phyloP scores from a whole-genome alignment of 2,113 vertebrate species.

The Pandion haliaetus region DNA sequence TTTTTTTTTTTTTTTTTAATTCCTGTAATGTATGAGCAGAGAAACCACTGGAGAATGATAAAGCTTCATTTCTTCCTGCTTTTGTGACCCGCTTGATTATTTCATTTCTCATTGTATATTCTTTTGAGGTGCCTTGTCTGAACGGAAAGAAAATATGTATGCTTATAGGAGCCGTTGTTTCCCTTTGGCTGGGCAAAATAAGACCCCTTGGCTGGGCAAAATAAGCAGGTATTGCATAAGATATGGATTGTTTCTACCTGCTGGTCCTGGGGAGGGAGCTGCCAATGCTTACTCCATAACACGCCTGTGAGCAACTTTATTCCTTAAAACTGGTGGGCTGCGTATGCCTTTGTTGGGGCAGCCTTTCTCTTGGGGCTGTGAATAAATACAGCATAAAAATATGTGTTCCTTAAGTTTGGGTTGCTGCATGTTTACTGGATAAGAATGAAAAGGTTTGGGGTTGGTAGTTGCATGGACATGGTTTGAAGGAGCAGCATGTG shows the following conservation, averaged over 20 bases:
- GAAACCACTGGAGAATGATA: slow-evolving; percentile 50
- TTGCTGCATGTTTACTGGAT: neutral
- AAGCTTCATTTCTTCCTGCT: slow-evolving; percentile 64
- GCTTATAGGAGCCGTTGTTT: neutral
- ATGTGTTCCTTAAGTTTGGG: neutral
- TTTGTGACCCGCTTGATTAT: slow-evolving; percentile 43
- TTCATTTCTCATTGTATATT: slow-evolving; percentile 42
- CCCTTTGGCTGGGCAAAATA: neutral
- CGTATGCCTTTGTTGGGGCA: neutral
- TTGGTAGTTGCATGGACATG: fast-evolving
- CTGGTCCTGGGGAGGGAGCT: neutral
- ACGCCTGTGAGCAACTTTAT: fast-evolving
- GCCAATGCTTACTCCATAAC: fast-evolving
- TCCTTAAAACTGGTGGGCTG: neutral
- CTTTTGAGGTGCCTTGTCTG: neutral
- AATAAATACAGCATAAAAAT: neutral
- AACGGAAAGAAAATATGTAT: slow-evolving; percentile 24
- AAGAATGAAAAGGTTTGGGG: neutral
- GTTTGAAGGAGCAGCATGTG: neutral
- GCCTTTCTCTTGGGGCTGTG: neutral
- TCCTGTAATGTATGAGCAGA: slow-evolving; percentile 19
- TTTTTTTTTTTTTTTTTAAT: neutral
- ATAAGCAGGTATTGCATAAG: neutral
- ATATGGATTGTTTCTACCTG: neutral
- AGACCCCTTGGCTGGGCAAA: neutral